A percentile compares a stretch with the other conserved stretches of the same genome.
Evolutionary conservation across 2,113 vertebrate species (phyloP).

Genomic region (Clarias batrachus): DNA sequence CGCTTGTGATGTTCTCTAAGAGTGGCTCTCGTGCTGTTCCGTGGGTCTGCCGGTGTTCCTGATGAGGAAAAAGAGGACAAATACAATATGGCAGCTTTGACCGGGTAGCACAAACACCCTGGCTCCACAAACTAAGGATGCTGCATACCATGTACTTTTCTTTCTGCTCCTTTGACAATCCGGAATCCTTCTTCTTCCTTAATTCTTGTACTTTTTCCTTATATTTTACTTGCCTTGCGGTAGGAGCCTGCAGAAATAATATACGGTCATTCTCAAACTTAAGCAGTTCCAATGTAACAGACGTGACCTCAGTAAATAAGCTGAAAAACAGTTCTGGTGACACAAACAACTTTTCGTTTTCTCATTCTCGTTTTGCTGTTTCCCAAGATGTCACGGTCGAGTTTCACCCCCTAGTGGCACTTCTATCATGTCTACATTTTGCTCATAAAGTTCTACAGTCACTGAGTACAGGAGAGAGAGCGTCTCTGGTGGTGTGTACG

Average conservation of each 20-base stretch:
- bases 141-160: constrained; percentile 91
- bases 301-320: too few species aligned
- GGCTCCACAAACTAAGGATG: not conserved
- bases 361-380: not conserved
- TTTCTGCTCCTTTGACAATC: constrained; percentile 94
- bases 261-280: not conserved
- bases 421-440: not conserved
- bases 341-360: not conserved
- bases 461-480: not conserved
- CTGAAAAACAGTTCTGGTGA: not conserved
- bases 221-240: constrained; percentile 88
- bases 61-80: constrained; percentile 5
- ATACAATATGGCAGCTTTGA: not conserved
- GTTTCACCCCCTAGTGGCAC: not conserved
- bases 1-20: constrained; percentile 95
- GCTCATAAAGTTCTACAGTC: not conserved
- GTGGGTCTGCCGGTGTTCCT: constrained; percentile 94
- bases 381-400: not conserved
- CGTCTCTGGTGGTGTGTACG: not conserved
- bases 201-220: constrained; percentile 97
- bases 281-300: not conserved
- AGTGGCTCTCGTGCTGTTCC: constrained; percentile 90
- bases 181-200: constrained; percentile 91
- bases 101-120: not conserved
- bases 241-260: constrained; percentile 78